A percentile compares a stretch with the other conserved stretches of the same genome.
These are phyloP conservation scores for Lamellibrachia satsuma DNA, from an alignment of 2,888 invertebrate genomes.

Conservation along the genomic window DNA sequence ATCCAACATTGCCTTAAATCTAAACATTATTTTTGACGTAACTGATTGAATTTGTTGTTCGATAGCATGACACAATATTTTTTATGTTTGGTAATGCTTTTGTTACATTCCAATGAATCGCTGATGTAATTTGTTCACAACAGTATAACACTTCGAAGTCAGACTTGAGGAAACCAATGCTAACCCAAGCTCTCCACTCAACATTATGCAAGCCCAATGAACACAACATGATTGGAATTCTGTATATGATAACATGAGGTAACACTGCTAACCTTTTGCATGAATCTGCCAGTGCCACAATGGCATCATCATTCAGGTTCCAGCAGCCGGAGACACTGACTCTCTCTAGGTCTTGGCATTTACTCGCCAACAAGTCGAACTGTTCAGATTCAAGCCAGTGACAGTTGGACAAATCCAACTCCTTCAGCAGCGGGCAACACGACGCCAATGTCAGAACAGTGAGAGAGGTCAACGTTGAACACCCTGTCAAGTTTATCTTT, in stretches of 20 bases:
- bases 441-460: background rate
- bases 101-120: too few species aligned
- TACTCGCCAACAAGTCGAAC: background rate
- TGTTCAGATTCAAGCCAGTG: conserved; percentile 12
- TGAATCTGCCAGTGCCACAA: background rate
- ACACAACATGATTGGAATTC: background rate
- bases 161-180: too few species aligned
- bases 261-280: conserved; percentile 7
- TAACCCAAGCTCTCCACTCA: too few species aligned
- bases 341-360: background rate
- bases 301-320: conserved; percentile 13
- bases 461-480: background rate
- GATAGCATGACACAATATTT: background rate
- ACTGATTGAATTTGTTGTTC: background rate
- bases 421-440: background rate
- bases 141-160: background rate
- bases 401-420: conserved; percentile 4
- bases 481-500: background rate
- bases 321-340: background rate
- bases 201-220: background rate
- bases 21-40: background rate
- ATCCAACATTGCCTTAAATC: too few species aligned
- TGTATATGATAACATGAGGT: background rate
- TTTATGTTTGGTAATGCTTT: too few species aligned
- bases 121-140: background rate